Evolutionary conservation across 2,797 vertebrate species (phyloP), one percentile per base, ranked within the genome.

Genomic region (Anguilla megastoma): DNA sequence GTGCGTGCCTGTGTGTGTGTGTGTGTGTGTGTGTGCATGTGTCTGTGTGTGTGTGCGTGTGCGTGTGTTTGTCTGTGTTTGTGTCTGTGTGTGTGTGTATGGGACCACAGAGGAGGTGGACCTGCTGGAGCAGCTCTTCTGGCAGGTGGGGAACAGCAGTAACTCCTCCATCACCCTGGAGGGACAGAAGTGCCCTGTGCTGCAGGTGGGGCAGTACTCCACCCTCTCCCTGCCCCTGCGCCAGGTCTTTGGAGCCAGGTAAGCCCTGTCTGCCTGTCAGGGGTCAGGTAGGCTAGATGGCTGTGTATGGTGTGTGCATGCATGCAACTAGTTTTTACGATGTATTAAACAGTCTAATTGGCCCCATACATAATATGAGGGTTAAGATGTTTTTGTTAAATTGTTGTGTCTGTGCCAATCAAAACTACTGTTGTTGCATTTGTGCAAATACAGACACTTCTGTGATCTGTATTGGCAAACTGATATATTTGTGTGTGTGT

Each of bases 181-280:
- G 6, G 94, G 93, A 41, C 71, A 89, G 85, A 91, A 90, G 87
- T 98, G 97, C 94, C 95, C 94, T 1, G 76, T 94, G 2, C 93
- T 98, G 7, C 95, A 95, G 89, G 90, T 98, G 0, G 97, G 97
- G 50, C 97, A 97, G 91, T 98, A 98, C 0, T 96, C 97, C 0
- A 97, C 97, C 5, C 93, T 98, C 90, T 93, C 92, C 88, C 91
- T 97, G 10, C 95, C 97, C 14, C 92, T 97, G 0, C 93, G 27
- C n/a, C 93, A 94, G 83, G 93, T 95, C 0, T 97, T 98, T 92
- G 92, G 93, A 48, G 92, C 96, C 84, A 95, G 96, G 97, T 98
- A 91, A 63, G 89, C 16, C 1, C 56, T n/a, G 41, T 45, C 54
- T 56, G 1, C 50, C 50, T 52, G 50, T 52, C 8, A 52, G 50